Evolutionary conservation across 2,113 vertebrate species (phyloP), one percentile per base, ranked within the genome.

Genomic region (Muscicapa adusta): DNA sequence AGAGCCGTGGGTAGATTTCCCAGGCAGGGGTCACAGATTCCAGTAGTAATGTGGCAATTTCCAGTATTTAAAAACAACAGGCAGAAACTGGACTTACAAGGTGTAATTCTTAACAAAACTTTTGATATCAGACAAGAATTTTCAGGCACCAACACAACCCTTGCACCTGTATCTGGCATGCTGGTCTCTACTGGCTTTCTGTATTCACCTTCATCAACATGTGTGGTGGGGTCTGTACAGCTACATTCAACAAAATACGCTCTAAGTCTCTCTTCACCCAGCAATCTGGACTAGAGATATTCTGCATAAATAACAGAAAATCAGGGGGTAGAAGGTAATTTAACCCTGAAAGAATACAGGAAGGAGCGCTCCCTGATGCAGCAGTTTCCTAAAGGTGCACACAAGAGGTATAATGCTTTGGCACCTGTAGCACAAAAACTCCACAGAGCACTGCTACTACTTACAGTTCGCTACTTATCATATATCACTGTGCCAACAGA

Each of bases 31-130:
- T 42, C 66, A 74, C 65, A 89, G 38, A 20, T 74, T 12, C 25
- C 51, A 56, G 40, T 0, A 71, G 31, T 13, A 54, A 11, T 3
- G 3, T 1, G 1, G 12, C 53, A 36, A 8, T 75, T 56, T 18
- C 43, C 33, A 51, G 13, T 58, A 23, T 43, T 51, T n/a, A 50
- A 23, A 9, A 71, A 9, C 54, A 94, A 42, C 33, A 71, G 12
- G 20, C 70, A 68, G 3, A 22, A 76, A 40, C 8, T 12, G 2
- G 17, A 22, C 38, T 24, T 28, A 81, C 19, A 25, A 74, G 2
- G 28, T 23, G 3, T 4, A 28, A 54, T 22, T 66, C 18, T 54
- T 34, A 48, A 45, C 28, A 61, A 66, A 8, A 4, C 6, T 2
- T 4, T 4, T 31, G 8, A 7, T 34, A 47, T 10, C 5, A 66